A percentile compares a stretch with the other conserved stretches of the same genome.
These are phyloP conservation scores for Rhabditoides inermis DNA, from an alignment of 2,888 invertebrate species.

Conservation along the genomic window DNA sequence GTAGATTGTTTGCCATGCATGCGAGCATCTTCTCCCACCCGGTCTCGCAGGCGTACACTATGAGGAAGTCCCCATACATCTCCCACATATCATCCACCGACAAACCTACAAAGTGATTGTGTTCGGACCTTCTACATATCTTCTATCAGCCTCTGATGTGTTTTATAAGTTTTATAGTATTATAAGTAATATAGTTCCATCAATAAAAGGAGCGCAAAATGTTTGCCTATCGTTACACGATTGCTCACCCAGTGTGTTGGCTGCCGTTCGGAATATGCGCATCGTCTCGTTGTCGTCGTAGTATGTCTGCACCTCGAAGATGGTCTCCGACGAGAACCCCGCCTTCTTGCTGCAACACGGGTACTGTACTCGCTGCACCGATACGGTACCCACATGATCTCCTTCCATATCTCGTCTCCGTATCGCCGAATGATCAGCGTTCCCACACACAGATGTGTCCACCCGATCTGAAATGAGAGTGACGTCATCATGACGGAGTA, in stretches of 20 bases:
- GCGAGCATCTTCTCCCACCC: conserved; percentile 43
- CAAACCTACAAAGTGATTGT: conserved; percentile 14
- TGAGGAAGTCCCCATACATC: conserved; percentile 39
- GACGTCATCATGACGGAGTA: too few species aligned
- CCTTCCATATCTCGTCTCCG: conserved; percentile 30
- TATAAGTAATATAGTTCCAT: too few species aligned
- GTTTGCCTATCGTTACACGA: too few species aligned
- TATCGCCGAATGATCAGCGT: conserved; percentile 29
- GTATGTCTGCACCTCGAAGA: conserved; percentile 33
- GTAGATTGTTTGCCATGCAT: conserved; percentile 41
- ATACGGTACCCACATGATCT: conserved; percentile 29
- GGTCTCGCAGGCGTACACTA: conserved; percentile 37
- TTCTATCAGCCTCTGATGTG: too few species aligned
- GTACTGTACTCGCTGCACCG: not conserved
- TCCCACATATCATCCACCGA: conserved; percentile 44
- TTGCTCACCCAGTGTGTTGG: conserved; percentile 26
- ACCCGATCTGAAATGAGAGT: conserved; percentile 38
- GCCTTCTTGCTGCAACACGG: conserved; percentile 25
- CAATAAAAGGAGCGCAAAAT: too few species aligned
- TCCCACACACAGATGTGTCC: conserved; percentile 37
- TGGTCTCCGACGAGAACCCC: conserved; percentile 29
- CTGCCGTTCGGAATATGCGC: conserved; percentile 38
- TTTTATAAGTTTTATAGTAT: too few species aligned
- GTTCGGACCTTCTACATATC: not conserved
- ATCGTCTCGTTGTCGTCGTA: conserved; percentile 45